These are phyloP conservation scores for Osmerus mordax DNA, from an alignment of 2,113 vertebrate species.

Conservation along the genomic window DNA sequence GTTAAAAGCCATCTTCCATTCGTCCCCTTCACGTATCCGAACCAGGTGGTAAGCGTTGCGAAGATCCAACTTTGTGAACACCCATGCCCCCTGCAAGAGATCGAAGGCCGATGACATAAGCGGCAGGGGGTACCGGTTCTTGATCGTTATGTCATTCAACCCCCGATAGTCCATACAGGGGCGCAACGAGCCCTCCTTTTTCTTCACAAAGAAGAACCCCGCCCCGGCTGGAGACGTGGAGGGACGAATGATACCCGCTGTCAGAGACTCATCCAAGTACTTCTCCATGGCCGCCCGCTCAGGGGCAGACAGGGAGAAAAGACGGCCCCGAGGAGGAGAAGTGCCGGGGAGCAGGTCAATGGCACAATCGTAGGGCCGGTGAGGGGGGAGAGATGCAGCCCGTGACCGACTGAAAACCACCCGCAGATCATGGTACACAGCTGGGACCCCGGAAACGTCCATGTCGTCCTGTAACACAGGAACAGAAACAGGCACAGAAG, in stretches of 20 bases:
- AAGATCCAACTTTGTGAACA: background rate
- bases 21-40: background rate
- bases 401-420: background rate
- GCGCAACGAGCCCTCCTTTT: background rate
- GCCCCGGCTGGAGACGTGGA: background rate
- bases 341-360: background rate
- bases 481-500: no score
- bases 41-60: background rate
- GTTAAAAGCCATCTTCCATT: constrained; percentile 1
- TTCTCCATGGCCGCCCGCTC: background rate
- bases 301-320: background rate
- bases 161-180: background rate
- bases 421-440: background rate
- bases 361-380: background rate
- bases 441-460: no score
- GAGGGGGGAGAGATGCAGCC: background rate
- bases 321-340: background rate
- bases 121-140: background rate
- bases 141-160: background rate
- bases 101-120: background rate
- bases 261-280: background rate
- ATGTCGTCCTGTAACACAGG: no score
- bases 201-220: background rate
- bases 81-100: no score
- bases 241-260: background rate